phyloP scores from a whole-genome alignment of 1,140 invertebrate genomes.

The Diabrotica undecimpunctata region DNA sequence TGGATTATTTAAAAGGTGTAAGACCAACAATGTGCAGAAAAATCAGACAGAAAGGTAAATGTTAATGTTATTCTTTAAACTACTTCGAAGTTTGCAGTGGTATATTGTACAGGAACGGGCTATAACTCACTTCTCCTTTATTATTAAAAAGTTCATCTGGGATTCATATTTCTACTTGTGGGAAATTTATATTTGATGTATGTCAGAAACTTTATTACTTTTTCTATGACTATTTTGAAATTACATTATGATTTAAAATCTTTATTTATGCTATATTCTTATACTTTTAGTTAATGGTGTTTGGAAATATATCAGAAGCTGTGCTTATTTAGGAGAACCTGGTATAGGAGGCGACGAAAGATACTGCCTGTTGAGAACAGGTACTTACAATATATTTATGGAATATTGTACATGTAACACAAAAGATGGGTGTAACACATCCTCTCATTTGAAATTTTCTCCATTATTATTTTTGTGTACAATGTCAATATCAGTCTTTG shows the following conservation, averaged over 20 bases:
- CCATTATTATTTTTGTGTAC: constrained; percentile 16
- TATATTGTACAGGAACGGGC: not conserved
- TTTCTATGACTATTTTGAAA: too few relatives aligned
- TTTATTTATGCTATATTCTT: too few relatives aligned
- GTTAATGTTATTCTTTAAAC: not conserved
- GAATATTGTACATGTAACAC: constrained; percentile 91
- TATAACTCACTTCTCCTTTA: too few relatives aligned
- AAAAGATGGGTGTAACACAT: constrained; percentile 85
- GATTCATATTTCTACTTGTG: too few relatives aligned
- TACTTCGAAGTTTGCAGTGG: not conserved
- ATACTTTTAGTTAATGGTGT: constrained; percentile 73
- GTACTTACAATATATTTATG: constrained; percentile 89
- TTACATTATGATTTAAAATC: too few relatives aligned
- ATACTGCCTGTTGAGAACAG: constrained; percentile 85
- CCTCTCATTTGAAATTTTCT: constrained; percentile 37
- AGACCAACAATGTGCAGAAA: constrained; percentile 86
- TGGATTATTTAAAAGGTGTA: constrained; percentile 66
- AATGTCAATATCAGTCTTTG: not conserved
- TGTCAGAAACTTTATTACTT: too few relatives aligned
- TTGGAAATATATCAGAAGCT: constrained; percentile 86
- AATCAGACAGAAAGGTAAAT: constrained; percentile 83
- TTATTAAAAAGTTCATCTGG: too few relatives aligned
- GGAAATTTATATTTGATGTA: too few relatives aligned
- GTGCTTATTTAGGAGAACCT: constrained; percentile 85
- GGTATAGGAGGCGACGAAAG: constrained; percentile 86